Evolutionary conservation across 2,888 invertebrate genomes (phyloP).

Genomic region (Heteromyza rotundicornis): DNA sequence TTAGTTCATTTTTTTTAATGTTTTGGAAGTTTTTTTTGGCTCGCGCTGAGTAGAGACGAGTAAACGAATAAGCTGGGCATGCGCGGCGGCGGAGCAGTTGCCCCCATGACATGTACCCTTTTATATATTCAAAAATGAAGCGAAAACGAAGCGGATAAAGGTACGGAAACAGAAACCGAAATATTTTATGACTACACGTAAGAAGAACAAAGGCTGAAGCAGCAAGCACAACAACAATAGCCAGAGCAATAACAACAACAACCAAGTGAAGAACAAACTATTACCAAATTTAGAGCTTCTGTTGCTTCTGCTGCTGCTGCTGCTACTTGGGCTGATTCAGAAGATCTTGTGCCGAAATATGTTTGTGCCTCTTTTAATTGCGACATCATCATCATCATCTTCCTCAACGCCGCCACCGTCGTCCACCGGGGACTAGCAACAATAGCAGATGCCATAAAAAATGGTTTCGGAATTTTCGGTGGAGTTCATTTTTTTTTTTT

Average conservation of each 20-base stretch:
- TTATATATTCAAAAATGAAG: neutral
- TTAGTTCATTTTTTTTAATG: neutral
- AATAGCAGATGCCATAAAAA: constrained; percentile 10
- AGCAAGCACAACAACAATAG: constrained; percentile 11
- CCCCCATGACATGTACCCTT: neutral
- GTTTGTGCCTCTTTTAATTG: constrained; percentile 1
- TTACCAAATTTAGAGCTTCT: constrained; percentile 50
- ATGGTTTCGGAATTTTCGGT: constrained; percentile 2
- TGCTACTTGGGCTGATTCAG: neutral
- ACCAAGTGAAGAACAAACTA: constrained; percentile 41
- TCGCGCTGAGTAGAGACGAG: neutral
- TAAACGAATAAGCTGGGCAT: too few species aligned
- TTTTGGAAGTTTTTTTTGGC: neutral
- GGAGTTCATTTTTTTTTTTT: neutral
- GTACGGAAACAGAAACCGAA: neutral
- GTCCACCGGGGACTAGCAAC: constrained; percentile 7
- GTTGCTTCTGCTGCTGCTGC: constrained; percentile 46
- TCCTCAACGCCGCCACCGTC: too few species aligned
- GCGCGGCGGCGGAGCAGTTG: neutral
- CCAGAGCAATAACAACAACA: constrained; percentile 4
- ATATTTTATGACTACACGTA: constrained; percentile 3
- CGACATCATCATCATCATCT: neutral
- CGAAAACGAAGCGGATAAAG: neutral
- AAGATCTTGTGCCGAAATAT: neutral
- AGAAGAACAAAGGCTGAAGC: neutral